Evolutionary conservation across 1,140 invertebrate genomes (phyloP), one percentile per base, ranked within the genome.

Genomic region (Aphelenchoides besseyi): DNA sequence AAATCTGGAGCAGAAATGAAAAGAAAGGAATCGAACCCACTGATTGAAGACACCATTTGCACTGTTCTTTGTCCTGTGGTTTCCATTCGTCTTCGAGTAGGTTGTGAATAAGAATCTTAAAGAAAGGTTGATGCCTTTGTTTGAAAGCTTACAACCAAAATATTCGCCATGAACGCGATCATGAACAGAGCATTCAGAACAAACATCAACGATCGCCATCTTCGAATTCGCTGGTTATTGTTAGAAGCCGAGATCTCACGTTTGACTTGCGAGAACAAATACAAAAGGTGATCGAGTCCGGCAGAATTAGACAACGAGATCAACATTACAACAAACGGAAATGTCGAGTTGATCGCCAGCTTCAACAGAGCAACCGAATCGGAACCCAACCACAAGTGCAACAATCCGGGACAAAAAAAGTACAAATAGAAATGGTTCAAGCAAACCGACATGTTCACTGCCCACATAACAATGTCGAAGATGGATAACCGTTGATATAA

Each of bases 91-190:
- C 55, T 5, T 59, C 18, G 5, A 59, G 18, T 8, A 59, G 5
- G 55, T 59, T 59, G 55, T 59, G 26, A 5, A 59, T 8, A 33
- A 59, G 55, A 23, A 59, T 59, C 55, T 59, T 8, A 28, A 59
- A 59, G 5, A 18, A n/a, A 41, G n/a, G 37, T 41, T 41, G 5
- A n/a, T n/a, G n/a, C n/a, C n/a, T n/a, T n/a, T n/a, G n/a, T n/a
- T n/a, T n/a, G n/a, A n/a, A n/a, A n/a, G n/a, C 55, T 59, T 33
- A 59, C 55, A 28, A 59, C 55, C 12, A 23, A 8, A 12, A 59
- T 8, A 59, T 59, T 59, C 5, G 55, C 55, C 26, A 59, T 23
- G 55, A 59, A 59, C 5, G 55, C 55, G 18, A 18, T 33, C 18
- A 59, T 8, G 18, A 59, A 59, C 26, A 59, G 55, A 59, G 55